A percentile compares a stretch with the other conserved stretches of the same genome.
phyloP scores from a whole-genome alignment of 2,113 vertebrate genomes.

The Arizona elegans region DNA sequence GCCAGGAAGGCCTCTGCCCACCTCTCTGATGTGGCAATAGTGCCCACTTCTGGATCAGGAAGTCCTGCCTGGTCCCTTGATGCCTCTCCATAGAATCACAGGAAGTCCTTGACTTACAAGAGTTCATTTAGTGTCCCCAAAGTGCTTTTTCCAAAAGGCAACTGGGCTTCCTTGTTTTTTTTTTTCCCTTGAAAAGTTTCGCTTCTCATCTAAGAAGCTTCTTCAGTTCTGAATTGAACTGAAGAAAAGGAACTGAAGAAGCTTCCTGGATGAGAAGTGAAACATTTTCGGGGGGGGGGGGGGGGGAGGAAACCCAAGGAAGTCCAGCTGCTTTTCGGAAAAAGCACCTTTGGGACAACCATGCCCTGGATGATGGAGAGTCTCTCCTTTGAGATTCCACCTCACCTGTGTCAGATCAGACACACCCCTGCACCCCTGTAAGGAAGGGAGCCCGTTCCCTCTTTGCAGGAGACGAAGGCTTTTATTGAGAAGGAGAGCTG shows the following conservation, averaged over 20 bases:
- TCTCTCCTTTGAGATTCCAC: not conserved
- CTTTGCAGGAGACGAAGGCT: not conserved
- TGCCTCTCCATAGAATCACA: no score
- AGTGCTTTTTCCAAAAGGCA: no score
- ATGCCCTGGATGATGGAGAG: no score
- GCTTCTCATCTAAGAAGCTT: not conserved
- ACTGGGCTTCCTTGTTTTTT: no score
- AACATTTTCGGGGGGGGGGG: not conserved
- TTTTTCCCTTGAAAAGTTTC: no score
- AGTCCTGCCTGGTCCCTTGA: no score
- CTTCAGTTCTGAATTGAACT: not conserved
- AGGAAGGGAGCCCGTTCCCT: not conserved
- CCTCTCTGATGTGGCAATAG: no score
- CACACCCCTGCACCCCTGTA: no score
- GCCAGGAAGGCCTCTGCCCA: no score
- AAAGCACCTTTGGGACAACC: not conserved
- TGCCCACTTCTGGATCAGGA: no score
- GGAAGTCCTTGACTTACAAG: no score
- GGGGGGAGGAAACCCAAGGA: not conserved
- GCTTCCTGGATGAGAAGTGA: not conserved
- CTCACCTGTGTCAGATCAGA: not conserved
- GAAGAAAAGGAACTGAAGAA: not conserved
- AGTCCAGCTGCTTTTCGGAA: not conserved
- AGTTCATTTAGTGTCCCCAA: no score
- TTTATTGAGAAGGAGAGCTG: not conserved